Base-by-base conservation (phyloP, 2,113 vertebrate species). In the Sturnus vulgaris region DNA sequence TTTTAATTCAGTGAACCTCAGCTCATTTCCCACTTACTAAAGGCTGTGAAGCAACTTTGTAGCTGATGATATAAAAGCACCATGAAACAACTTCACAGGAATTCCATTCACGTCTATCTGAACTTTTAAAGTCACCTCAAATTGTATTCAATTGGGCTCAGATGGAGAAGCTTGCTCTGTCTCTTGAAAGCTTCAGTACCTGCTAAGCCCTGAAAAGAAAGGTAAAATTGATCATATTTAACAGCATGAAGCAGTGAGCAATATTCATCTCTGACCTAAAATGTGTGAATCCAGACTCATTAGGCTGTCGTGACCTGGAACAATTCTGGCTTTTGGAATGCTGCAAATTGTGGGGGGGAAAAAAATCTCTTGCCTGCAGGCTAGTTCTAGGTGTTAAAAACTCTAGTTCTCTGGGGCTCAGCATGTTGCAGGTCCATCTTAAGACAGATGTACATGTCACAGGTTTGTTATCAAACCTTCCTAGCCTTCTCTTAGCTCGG, bases 1-100 rank as follows among this genome's bases (percentile, higher is more conserved):
- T 95, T 96, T 94, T 95, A 96, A 93, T 94, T 93, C 93, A 64
- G 53, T 81, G 78, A 90, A 94, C 56, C 73, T 95, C 91, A 94
- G 86, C 82, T 93, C 82, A 93, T 94, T 95, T 96, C 92, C 84
- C 90, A 80, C 50, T 79, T 92, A 72, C 68, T 79, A 80, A 76
- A 91, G 79, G 57, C 86, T 95, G 82, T 79, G 81, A 93, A 96
- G 76, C 93, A 87, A 76, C 85, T 94, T 95, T 96, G 82, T 89
- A 87, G 60, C 73, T 60, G 50, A 85, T 96, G 93, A 59, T 97
- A 70, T 87, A 91, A 94, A 95, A 86, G 59, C 55, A n/a, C 64
- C 16, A 22, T 44, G 55, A 94, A 96, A 59, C 78, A 77, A 13
- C 82, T 92, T 96, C 70, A 82, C 70, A 90, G 92, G 82, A 94